Base-by-base conservation (phyloP, 2,888 invertebrate genomes). In the Parnassius glacialis region DNA sequence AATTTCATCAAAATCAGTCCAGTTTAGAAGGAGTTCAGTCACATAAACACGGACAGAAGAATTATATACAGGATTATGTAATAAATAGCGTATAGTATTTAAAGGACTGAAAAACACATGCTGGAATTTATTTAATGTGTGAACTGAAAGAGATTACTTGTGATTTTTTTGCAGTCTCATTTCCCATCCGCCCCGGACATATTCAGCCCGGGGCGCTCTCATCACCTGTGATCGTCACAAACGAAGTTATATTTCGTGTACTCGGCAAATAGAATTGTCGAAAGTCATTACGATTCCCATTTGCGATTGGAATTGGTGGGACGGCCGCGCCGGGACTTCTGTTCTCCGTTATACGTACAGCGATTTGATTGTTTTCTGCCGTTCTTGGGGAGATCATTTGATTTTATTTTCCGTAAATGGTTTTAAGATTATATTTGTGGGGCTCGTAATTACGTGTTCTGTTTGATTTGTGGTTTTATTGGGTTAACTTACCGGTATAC, bases 201-300 rank as follows among this genome's bases (percentile, higher is more conserved):
- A 57, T 47, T 50, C 48, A 34, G 34, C 41, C 57, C 51, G 47
- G 50, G 43, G 51, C 53, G 43, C 45, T 13, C 51, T 51, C 66
- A 61, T 76, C 77, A 87, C 85, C 87, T 85, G 85, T 64, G 65
- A 65, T 67, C 63, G 69, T 67, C 67, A 57, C 66, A 81, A 87
- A 87, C 72, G 72, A 77, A 82, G 81, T 89, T 88, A 86, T 66
- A 71, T 70, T 71, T 70, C 69, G 74, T 76, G 74, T 78, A 74
- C 75, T 74, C 71, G 65, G 70, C 76, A 88, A 88, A 88, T 88
- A 78, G 81, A 84, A 84, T 86, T 84, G 84, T 76, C 81, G 69
- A 87, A 86, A 85, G 74, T 79, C 76, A 90, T 90, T 88, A 89
- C 85, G 79, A 81, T 90, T 89, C 84, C 87, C 78, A 89, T 89